Conservation (phyloP, 2,888 invertebrate genomes). For the Lissonota sp. region DNA sequence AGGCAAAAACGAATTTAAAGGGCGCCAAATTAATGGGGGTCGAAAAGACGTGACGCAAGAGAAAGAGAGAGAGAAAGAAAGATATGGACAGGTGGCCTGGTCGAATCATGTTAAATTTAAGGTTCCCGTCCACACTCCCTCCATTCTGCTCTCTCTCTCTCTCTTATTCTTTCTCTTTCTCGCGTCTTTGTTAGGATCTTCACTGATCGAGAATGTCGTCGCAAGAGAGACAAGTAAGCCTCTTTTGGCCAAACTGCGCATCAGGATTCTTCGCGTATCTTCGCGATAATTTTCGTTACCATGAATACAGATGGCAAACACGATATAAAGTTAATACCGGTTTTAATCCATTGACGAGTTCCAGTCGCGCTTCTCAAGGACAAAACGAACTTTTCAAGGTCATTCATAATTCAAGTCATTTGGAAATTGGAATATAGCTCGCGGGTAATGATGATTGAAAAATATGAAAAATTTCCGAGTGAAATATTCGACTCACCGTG, state of each 20-base stretch:
- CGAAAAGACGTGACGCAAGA: slow-evolving; percentile 73
- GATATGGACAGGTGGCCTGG: slow-evolving; percentile 63
- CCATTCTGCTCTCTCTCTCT: not conserved
- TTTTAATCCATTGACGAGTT: slow-evolving; percentile 24
- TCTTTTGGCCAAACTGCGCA: too few species aligned
- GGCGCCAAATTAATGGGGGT: slow-evolving; percentile 84
- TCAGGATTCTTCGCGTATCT: not conserved
- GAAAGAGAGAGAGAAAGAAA: slow-evolving; percentile 34
- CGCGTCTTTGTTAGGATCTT: slow-evolving; percentile 55
- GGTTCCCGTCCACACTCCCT: slow-evolving; percentile 1
- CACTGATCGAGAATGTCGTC: not conserved
- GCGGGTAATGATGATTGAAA: not conserved
- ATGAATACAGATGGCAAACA: not conserved
- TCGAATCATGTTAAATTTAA: slow-evolving; percentile 64
- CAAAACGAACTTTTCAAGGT: slow-evolving; percentile 75
- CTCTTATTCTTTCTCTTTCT: slow-evolving; percentile 78
- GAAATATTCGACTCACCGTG: slow-evolving; percentile 85
- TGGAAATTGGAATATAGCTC: not conserved
- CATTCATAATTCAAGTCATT: slow-evolving; percentile 31
- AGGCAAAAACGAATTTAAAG: slow-evolving; percentile 75
- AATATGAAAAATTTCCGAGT: slow-evolving; percentile 81
- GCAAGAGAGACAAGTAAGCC: too few species aligned
- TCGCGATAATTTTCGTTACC: not conserved
- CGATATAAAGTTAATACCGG: slow-evolving; percentile 20
- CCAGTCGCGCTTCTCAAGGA: not conserved